Conservation (phyloP, 2,888 invertebrate species). For the Dorcus hopei region DNA sequence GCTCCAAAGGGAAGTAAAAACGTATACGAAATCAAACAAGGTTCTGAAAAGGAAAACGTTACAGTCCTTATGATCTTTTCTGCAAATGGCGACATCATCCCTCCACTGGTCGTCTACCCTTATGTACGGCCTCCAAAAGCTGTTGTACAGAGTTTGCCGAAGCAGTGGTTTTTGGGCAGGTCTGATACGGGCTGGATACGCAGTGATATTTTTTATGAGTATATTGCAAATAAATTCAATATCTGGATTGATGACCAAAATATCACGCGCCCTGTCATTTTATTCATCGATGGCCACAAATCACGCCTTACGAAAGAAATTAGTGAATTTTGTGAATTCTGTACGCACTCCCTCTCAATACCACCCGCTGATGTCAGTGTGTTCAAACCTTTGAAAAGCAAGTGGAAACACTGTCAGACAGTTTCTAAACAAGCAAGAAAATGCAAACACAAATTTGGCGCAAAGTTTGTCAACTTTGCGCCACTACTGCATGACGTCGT, state of each 20-base stretch:
- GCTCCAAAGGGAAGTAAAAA: slow-evolving; percentile 21
- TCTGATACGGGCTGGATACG: slow-evolving; percentile 28
- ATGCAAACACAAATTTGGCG: slow-evolving; percentile 22
- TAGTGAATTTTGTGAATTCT: slow-evolving; percentile 31
- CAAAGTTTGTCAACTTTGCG: slow-evolving; percentile 33
- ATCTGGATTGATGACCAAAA: too few species aligned
- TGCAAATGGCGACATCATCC: slow-evolving; percentile 31
- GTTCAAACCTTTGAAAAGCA: slow-evolving; percentile 32
- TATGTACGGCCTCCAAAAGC: slow-evolving; percentile 12
- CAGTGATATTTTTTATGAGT: slow-evolving; percentile 25
- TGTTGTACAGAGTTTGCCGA: slow-evolving; percentile 29
- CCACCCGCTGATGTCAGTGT: slow-evolving; percentile 32
- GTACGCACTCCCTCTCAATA: slow-evolving; percentile 29
- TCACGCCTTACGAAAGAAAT: slow-evolving; percentile 28
- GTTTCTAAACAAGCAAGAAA: slow-evolving; percentile 25
- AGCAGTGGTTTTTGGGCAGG: slow-evolving; percentile 35
- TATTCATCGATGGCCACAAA: slow-evolving; percentile 32
- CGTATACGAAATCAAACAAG: slow-evolving; percentile 34
- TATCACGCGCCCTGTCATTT: too few species aligned
- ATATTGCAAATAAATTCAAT: slow-evolving; percentile 20
- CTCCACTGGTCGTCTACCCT: slow-evolving; percentile 24
- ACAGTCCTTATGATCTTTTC: slow-evolving; percentile 38
- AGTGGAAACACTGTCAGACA: slow-evolving; percentile 30
- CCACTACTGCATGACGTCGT: slow-evolving; percentile 24
- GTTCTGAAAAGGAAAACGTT: slow-evolving; percentile 33